phyloP scores from a whole-genome alignment of 2,113 vertebrate species.

The Psittacula cyanocephala region DNA sequence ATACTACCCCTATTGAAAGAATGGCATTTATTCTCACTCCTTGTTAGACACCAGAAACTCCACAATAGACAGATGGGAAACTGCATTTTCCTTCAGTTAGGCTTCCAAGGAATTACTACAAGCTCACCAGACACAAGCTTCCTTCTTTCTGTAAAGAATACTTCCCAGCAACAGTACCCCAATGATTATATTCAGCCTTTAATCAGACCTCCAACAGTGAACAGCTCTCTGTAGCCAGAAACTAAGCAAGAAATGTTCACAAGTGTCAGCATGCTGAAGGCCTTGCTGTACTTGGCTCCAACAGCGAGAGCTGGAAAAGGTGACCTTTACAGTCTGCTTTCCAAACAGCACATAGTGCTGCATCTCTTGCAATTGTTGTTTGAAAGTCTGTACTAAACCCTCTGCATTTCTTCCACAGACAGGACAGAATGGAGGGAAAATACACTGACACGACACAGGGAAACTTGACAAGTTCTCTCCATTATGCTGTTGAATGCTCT shows the following conservation, averaged over 20 bases:
- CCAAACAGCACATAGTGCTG: background rate
- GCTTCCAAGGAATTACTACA: background rate
- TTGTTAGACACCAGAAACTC: background rate
- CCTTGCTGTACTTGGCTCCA: rapidly evolving
- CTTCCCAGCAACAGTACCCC: background rate
- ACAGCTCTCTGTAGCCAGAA: background rate
- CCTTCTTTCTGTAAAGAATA: background rate
- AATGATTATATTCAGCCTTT: background rate
- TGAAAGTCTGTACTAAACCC: background rate
- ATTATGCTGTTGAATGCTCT: background rate
- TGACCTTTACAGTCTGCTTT: background rate
- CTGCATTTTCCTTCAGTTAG: background rate
- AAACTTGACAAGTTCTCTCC: background rate
- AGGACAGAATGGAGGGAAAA: background rate
- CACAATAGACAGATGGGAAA: background rate
- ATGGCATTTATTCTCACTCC: background rate
- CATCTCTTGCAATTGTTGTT: background rate
- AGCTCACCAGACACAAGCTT: background rate
- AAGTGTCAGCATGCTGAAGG: background rate
- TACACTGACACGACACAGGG: background rate
- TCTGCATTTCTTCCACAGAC: background rate
- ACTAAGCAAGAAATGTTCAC: background rate
- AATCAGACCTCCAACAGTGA: background rate
- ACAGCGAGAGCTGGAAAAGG: background rate
- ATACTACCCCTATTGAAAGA: background rate